Base-by-base conservation (phyloP, 1,140 invertebrate genomes). In the Drosophila novamexicana region DNA sequence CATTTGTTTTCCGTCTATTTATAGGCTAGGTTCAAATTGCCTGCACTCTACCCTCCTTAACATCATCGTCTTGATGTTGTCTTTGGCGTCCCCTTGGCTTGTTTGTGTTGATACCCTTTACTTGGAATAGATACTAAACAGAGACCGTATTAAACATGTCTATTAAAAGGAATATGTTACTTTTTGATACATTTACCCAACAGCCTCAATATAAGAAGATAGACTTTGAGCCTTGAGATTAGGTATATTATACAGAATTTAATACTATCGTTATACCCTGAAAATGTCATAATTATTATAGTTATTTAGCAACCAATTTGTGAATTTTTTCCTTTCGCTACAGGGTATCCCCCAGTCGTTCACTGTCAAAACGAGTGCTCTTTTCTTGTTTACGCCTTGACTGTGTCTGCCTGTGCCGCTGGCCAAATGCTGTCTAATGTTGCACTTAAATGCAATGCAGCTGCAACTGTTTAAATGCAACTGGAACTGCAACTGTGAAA, bases 1-100 rank as follows among this genome's bases (percentile, higher is more conserved):
- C 63, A 77, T 84, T 74, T 54, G 44, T 64, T 57, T 52, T 84
- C 68, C 52, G 69, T 56, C 77, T 85, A 85, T 85, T 85, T 84
- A 56, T 84, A 64, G 74, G 44, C 57, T 73, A 56, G 59, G 52
- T 67, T 78, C 62, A 62, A 39, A 61, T 64, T 70, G 58, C 47
- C 34, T 57, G 9, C 37, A 42, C 29, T 22, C 52, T 50, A 12
- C 44, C 8, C 34, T 45, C 5, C 34, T 16, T 32, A 6, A 2
- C 14, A 9, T 42, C n/a, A 40, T 34, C 12, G 32, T 18, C 6
- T 36, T 53, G 12, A 59, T 64, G n/a, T 44, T 66, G 14, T 36
- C 40, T 29, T 59, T 70, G 57, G 54, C 53, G 53, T 65, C 39
- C 12, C 44, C 40, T 37, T 58, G 40, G 14, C 57, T 64, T 44